Evolutionary conservation across 2,113 vertebrate genomes (phyloP), one percentile per base, ranked within the genome.

Genomic region (Indri indri): DNA sequence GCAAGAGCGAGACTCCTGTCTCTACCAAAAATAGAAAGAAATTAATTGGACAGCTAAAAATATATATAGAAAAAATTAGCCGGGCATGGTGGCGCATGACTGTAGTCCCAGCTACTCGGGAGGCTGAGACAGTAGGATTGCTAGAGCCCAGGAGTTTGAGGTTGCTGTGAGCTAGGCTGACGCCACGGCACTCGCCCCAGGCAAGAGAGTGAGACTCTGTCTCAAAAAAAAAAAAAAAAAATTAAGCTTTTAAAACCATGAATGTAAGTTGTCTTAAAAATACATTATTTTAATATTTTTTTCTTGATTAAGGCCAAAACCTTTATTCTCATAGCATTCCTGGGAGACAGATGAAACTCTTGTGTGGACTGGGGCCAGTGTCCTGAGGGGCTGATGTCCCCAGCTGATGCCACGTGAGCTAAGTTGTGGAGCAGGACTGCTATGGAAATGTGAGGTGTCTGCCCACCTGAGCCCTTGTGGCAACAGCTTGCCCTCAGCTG

Each of bases 211-310:
- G n/a, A n/a, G n/a, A n/a, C n/a, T n/a, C n/a, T n/a, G n/a, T n/a
- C n/a, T n/a, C n/a, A n/a, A n/a, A n/a, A n/a, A n/a, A n/a, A n/a
- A n/a, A n/a, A n/a, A n/a, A n/a, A n/a, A n/a, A n/a, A n/a, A n/a
- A n/a, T n/a, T n/a, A n/a, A n/a, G n/a, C 5, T n/a, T 68, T 80
- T 50, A 90, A 92, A 88, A 88, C 54, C 47, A 42, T 40, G 32
- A 91, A 42, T 0, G 1, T 70, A 45, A 13, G 0, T 79, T 66
- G 22, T 88, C 40, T 94, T 92, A 63, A 87, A 94, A 70, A 52
- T 65, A 45, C 0, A 34, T 27, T 14, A 57, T 52, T 65, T 76
- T 18, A 37, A 34, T 74, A 12, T 42, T 82, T 87, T 89, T 89
- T 52, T 27, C 25, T 47, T 76, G 22, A 73, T 52, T 68, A 32